These are phyloP conservation scores for Sebastes cheni DNA, from an alignment of 2,797 vertebrate species.

Conservation along the genomic window DNA sequence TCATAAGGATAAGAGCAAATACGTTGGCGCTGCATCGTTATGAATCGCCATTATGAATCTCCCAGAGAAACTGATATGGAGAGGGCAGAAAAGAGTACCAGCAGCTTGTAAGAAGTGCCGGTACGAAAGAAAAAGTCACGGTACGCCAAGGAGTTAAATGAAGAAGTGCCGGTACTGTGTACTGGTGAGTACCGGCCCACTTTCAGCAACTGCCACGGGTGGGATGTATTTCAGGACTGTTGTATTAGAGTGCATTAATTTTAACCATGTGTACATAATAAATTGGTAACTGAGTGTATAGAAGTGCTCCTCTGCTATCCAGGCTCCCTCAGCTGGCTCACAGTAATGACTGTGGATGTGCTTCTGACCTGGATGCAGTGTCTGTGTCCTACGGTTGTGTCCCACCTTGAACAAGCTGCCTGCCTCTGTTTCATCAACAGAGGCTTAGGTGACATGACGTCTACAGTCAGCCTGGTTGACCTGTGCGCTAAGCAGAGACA, in stretches of 20 bases:
- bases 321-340: not conserved
- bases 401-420: constrained; percentile 44
- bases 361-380: constrained; percentile 31
- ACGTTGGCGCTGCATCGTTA: not conserved
- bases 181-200: not conserved
- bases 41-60: not conserved
- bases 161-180: not conserved
- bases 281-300: not conserved
- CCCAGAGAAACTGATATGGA: not conserved
- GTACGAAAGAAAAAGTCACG: not conserved
- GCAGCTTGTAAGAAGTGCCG: not conserved
- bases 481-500: not conserved
- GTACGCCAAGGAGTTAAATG: not conserved
- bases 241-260: not conserved
- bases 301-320: not conserved
- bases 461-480: constrained; percentile 3
- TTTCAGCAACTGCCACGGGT: not conserved
- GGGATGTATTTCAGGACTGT: not conserved
- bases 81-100: not conserved
- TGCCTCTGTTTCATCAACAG: constrained; percentile 47
- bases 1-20: not conserved
- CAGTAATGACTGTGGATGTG: constrained; percentile 15
- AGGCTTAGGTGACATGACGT: constrained; percentile 35
- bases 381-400: constrained; percentile 37
- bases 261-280: not conserved